Percentiles rank a stretch among this genome's conserved stretches.
Conservation (phyloP, 1,140 invertebrate genomes). For the Orius insidiosus region DNA sequence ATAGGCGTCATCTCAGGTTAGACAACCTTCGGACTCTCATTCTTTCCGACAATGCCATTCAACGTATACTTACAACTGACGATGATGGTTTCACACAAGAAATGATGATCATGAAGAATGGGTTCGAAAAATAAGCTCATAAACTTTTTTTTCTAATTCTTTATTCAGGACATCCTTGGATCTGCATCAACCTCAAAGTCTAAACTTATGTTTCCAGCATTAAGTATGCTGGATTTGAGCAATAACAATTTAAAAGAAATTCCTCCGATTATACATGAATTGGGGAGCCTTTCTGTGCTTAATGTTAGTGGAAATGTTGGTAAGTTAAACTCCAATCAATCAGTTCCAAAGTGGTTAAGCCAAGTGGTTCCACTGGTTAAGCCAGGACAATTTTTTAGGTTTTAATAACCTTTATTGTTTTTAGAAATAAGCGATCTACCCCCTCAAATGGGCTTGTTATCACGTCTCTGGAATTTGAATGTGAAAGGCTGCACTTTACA, state of each 20-base stretch:
- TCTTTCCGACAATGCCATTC: conserved; percentile 68
- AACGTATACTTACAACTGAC: conserved; percentile 55
- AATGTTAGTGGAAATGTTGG: conserved; percentile 78
- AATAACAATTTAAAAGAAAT: conserved; percentile 69
- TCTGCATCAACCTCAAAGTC: conserved; percentile 30
- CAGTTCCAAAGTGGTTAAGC: too few species aligned
- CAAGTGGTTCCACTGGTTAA: too few species aligned
- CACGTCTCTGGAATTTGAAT: conserved; percentile 89
- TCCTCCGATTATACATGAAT: conserved; percentile 67
- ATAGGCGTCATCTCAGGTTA: conserved; percentile 61
- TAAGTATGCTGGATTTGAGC: conserved; percentile 89
- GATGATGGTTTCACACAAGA: conserved; percentile 34
- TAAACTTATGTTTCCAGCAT: conserved; percentile 73
- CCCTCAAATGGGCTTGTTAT: conserved; percentile 83
- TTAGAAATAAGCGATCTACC: conserved; percentile 69
- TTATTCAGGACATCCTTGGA: conserved; percentile 22
- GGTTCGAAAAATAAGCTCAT: conserved; percentile 23
- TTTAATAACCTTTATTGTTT: too few species aligned
- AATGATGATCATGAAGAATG: conserved; percentile 34
- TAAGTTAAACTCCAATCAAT: too few species aligned
- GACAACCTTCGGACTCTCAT: conserved; percentile 68
- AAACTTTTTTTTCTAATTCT: conserved; percentile 9
- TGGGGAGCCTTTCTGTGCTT: conserved; percentile 79
- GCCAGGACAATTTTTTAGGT: too few species aligned
- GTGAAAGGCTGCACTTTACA: conserved; percentile 74